phyloP scores from a whole-genome alignment of 2,113 vertebrate species.

The Acinonyx jubatus region DNA sequence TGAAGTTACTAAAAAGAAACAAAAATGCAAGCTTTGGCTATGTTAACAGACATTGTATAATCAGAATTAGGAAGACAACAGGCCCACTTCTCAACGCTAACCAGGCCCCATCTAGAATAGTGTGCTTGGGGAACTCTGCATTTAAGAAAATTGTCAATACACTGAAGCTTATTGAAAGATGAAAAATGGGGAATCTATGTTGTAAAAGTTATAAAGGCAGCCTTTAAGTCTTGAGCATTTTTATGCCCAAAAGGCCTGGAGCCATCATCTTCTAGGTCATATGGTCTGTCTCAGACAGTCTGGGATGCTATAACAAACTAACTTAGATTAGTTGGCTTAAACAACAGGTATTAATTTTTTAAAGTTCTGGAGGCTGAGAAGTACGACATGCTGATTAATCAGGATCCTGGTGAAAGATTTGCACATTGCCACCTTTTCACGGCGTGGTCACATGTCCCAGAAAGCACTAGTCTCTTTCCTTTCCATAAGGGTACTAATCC shows the following conservation, averaged over 20 bases:
- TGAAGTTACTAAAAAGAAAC: neutral
- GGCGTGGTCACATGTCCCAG: neutral
- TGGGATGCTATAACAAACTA: neutral
- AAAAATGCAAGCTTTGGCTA: neutral
- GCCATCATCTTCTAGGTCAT: neutral
- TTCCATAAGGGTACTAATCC: too few relatives aligned
- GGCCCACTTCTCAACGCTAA: neutral
- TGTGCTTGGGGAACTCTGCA: neutral
- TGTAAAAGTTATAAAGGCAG: neutral
- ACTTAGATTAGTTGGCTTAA: neutral
- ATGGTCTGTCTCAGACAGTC: neutral
- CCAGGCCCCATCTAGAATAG: neutral
- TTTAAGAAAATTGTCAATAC: neutral
- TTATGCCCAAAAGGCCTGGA: neutral
- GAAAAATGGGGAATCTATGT: neutral
- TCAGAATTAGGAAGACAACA: neutral
- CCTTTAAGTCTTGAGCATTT: neutral
- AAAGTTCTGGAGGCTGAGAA: neutral
- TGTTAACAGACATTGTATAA: too few relatives aligned
- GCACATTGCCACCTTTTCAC: neutral
- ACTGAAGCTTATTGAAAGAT: neutral
- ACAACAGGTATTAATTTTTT: neutral
- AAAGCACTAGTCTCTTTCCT: neutral
- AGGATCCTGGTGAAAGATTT: neutral
- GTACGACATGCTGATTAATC: neutral